phyloP scores from a whole-genome alignment of 2,797 vertebrate species.

The Phrynocephalus forsythii region DNA sequence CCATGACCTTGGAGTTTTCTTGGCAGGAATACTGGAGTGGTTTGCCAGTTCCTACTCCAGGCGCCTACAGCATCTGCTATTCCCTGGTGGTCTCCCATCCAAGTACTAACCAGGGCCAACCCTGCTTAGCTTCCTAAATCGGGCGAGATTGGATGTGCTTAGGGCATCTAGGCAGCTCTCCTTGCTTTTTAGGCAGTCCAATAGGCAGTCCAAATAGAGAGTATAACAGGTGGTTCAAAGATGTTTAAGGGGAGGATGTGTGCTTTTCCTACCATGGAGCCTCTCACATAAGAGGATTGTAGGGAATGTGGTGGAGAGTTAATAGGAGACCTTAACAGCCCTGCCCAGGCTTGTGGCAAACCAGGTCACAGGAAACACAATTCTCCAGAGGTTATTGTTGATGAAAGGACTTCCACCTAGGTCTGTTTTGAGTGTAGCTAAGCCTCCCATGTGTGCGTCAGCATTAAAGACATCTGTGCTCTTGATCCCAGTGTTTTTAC shows the following conservation, averaged over 20 bases:
- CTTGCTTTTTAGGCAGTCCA: too few species aligned
- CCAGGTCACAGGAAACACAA: not conserved
- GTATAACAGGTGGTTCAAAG: not conserved
- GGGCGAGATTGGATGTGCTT: too few species aligned
- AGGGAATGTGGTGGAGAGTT: not conserved
- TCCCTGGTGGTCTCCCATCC: too few species aligned
- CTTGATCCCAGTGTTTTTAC: slow-evolving; percentile 20
- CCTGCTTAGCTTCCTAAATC: too few species aligned
- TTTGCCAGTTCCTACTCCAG: too few species aligned
- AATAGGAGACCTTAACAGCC: not conserved
- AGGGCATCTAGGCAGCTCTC: too few species aligned
- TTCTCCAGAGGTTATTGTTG: not conserved
- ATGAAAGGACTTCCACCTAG: slow-evolving; percentile 26
- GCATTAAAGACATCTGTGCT: slow-evolving; percentile 32
- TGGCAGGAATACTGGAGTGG: too few species aligned
- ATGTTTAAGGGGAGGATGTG: not conserved
- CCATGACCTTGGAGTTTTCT: too few species aligned
- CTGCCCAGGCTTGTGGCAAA: not conserved
- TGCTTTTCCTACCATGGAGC: not conserved
- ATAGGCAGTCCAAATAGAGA: not conserved
- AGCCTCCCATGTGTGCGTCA: not conserved
- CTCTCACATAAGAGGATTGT: not conserved
- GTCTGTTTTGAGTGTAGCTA: slow-evolving; percentile 30
- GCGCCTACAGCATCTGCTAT: too few species aligned
- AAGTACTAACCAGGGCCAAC: too few species aligned